These are phyloP conservation scores for Spinibarbus caldwelli DNA, from an alignment of 2,797 vertebrate genomes.

Conservation along the genomic window DNA sequence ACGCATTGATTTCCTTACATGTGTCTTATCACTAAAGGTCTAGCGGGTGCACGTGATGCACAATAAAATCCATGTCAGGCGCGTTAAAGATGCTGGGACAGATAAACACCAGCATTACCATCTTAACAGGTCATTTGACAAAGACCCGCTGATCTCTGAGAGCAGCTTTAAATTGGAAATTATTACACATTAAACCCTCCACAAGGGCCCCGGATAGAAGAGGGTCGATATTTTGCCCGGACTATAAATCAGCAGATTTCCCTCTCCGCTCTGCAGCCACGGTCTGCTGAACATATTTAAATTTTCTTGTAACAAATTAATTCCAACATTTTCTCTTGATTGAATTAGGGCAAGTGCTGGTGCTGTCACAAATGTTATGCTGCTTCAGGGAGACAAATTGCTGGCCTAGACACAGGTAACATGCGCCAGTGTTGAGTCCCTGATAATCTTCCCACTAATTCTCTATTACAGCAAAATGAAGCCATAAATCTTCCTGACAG, in stretches of 20 bases:
- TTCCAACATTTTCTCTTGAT: conserved; percentile 99
- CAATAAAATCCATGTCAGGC: conserved; percentile 92
- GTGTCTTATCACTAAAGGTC: conserved; percentile 86
- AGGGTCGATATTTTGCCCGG: conserved; percentile 97
- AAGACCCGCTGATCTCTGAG: conserved; percentile 96
- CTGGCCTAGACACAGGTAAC: conserved; percentile 99
- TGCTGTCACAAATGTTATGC: conserved; percentile 99
- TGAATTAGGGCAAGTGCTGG: conserved; percentile 99
- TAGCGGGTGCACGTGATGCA: conserved; percentile 87
- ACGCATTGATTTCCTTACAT: conserved; percentile 85
- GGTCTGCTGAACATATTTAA: conserved; percentile 99
- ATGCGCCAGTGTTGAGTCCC: conserved; percentile 99
- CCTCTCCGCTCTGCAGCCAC: conserved; percentile 77
- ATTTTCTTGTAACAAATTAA: conserved; percentile 99
- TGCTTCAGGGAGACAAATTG: conserved; percentile 99
- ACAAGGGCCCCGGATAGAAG: conserved; percentile 91
- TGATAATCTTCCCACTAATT: conserved; percentile 99
- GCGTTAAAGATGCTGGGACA: conserved; percentile 90
- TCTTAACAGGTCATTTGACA: conserved; percentile 96
- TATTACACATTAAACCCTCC: conserved; percentile 99
- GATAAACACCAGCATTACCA: conserved; percentile 92
- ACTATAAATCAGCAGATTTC: conserved; percentile 95
- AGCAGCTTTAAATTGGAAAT: conserved; percentile 99
- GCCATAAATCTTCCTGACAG: conserved; percentile 99
- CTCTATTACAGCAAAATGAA: conserved; percentile 99